Evolutionary conservation across 2,888 invertebrate genomes (phyloP), one percentile per base, ranked within the genome.

Genomic region (Lacanobia oleracea): DNA sequence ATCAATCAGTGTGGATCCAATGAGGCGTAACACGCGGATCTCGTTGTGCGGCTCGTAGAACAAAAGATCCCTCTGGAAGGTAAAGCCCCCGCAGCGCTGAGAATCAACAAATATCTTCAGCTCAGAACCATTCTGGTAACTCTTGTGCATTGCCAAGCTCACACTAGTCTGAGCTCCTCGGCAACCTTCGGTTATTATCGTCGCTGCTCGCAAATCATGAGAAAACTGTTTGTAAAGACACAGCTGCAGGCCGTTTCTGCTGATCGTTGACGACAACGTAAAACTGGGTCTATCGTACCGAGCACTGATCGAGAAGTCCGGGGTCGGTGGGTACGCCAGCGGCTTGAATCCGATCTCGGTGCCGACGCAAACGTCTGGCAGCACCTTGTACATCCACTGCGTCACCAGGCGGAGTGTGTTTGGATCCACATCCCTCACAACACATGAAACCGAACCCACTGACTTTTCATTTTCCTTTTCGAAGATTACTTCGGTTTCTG

Each of bases 51-150:
- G 85, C 75, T 95, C 95, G 40, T 92, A 85, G 70, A 95, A 93
- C n/a, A 91, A 79, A 48, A 95, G 84, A 61, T 95, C 94, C 79
- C 91, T 95, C 73, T 95, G 92, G 61, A 91, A 91, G 0, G 95
- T 95, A 61, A 96, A 95, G 0, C 96, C 96, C 3, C 94, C 95
- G 65, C 95, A 94, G 53, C 91, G 91, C 84, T 94, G 92, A 0
- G 95, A 94, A 77, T 96, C 95, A 10, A 95, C 92, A 75, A 95
- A 96, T 65, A 95, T 90, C 87, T 95, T 95, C 85, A 95, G 72
- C 69, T 95, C 95, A 0, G 94, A 91, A 2, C 93, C 93, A 77
- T 93, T 93, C 7, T 84, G 74, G 74, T 91, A 95, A 53, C 82
- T 89, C 83, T 95, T 95, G 75, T 94, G 93, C 27, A 96, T 71